Conservation (phyloP, 2,797 vertebrate genomes). For the Acrossocheilus wenchowensis region DNA sequence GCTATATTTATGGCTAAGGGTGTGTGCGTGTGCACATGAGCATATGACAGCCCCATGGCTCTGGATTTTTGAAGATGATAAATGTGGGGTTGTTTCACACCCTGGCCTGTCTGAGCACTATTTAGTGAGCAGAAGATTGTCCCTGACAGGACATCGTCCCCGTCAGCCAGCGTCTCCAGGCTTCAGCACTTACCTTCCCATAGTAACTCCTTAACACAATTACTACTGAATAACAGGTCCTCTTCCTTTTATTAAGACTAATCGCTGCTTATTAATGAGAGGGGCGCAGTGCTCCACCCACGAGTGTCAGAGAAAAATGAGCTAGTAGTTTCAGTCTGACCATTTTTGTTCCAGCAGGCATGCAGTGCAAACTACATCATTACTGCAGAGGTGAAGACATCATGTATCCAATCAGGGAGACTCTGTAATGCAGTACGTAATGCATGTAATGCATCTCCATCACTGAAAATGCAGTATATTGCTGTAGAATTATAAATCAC, state of each 20-base stretch:
- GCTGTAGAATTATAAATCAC: not conserved
- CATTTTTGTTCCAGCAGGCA: constrained; percentile 13
- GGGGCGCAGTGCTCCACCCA: constrained; percentile 28
- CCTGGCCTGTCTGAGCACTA: constrained; percentile 58
- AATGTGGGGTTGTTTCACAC: constrained; percentile 60
- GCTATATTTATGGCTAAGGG: constrained; percentile 35
- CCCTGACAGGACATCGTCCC: constrained; percentile 55
- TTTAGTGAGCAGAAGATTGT: constrained; percentile 62
- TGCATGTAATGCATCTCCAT: not conserved
- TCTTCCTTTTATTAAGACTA: constrained; percentile 55
- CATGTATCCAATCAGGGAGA: constrained; percentile 23
- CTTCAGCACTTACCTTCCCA: constrained; percentile 44
- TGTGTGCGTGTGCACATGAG: constrained; percentile 41
- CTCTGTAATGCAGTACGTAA: not conserved
- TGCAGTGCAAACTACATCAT: constrained; percentile 8
- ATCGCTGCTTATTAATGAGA: constrained; percentile 57
- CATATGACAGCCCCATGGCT: constrained; percentile 55
- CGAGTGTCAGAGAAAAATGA: constrained; percentile 52
- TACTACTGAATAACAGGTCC: constrained; percentile 58
- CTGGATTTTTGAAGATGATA: constrained; percentile 56
- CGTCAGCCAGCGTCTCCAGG: constrained; percentile 39
- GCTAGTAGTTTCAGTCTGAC: constrained; percentile 33
- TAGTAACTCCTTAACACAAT: constrained; percentile 59
- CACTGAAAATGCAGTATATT: not conserved
- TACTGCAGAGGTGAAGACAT: constrained; percentile 32